A percentile compares a stretch with the other conserved stretches of the same genome.
Evolutionary conservation across 2,797 vertebrate genomes (phyloP).

Genomic region (Intellagama lesueurii): DNA sequence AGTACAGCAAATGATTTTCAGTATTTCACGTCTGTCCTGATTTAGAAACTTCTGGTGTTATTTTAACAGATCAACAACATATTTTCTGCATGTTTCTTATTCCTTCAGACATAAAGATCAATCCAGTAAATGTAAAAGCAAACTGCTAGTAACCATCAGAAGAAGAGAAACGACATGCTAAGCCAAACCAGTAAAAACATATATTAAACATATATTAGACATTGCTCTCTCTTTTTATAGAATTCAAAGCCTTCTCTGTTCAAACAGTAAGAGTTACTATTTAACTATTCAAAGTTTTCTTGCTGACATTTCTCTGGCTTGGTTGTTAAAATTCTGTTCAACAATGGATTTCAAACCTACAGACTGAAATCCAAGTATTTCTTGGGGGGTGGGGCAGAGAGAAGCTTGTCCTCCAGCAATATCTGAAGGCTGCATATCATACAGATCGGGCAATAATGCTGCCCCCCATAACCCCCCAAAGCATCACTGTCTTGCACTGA

Average conservation of each 20-base stretch:
- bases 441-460: neutral
- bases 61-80: slow-evolving; percentile 15
- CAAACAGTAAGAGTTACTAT: neutral
- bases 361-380: neutral
- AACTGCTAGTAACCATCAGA: neutral
- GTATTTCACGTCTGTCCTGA: slow-evolving; percentile 6
- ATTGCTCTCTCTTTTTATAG: neutral
- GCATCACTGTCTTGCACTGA: neutral
- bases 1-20: slow-evolving; percentile 4
- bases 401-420: neutral
- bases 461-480: neutral
- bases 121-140: slow-evolving; percentile 16
- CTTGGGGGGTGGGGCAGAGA: neutral
- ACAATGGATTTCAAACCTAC: neutral
- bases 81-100: neutral
- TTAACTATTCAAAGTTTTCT: neutral
- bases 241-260: neutral
- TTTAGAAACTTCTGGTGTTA: neutral
- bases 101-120: slow-evolving; percentile 7
- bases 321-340: neutral
- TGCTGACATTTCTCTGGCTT: neutral
- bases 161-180: slow-evolving; percentile 21
- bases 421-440: neutral
- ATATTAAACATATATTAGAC: slow-evolving; percentile 21
- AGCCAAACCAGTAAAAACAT: slow-evolving; percentile 7